phyloP scores from a whole-genome alignment of 2,888 invertebrate genomes.

The Ariolimax columbianus region DNA sequence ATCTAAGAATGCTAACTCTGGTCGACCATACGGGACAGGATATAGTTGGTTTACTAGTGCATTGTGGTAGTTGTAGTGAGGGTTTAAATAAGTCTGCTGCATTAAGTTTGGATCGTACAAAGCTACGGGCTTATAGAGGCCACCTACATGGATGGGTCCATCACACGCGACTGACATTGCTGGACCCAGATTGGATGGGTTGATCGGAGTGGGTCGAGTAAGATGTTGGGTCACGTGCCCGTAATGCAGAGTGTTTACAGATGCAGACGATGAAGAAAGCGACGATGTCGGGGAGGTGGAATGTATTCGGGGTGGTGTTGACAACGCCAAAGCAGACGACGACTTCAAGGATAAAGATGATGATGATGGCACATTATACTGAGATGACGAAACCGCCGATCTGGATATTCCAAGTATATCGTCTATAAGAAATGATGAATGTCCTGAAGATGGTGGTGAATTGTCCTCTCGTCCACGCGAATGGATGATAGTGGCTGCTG shows the following conservation, averaged over 20 bases:
- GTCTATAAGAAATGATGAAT: conserved; percentile 54
- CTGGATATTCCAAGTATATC: conserved; percentile 50
- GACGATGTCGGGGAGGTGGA: background rate
- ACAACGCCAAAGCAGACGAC: background rate
- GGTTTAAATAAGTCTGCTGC: conserved; percentile 36
- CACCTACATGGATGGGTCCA: background rate
- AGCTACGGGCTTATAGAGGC: conserved; percentile 36
- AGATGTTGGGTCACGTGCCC: conserved; percentile 23
- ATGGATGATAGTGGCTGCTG: background rate
- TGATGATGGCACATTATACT: background rate
- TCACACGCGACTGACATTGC: conserved; percentile 6
- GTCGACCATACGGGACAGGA: conserved; percentile 22
- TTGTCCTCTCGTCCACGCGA: background rate
- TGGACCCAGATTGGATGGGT: background rate
- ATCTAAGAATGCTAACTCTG: conserved; percentile 37
- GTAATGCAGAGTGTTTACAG: background rate
- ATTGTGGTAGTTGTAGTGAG: conserved; percentile 26
- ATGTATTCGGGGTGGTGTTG: conserved; percentile 5
- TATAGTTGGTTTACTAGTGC: conserved; percentile 40
- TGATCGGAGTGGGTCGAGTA: conserved; percentile 41
- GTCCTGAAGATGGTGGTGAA: conserved; percentile 14
- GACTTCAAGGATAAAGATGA: too few species aligned
- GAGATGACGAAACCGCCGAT: conserved; percentile 23
- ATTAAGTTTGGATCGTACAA: conserved; percentile 34
- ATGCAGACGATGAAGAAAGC: background rate